Base-by-base conservation (phyloP, 2,888 invertebrate species). In the Hetaerina titia region DNA sequence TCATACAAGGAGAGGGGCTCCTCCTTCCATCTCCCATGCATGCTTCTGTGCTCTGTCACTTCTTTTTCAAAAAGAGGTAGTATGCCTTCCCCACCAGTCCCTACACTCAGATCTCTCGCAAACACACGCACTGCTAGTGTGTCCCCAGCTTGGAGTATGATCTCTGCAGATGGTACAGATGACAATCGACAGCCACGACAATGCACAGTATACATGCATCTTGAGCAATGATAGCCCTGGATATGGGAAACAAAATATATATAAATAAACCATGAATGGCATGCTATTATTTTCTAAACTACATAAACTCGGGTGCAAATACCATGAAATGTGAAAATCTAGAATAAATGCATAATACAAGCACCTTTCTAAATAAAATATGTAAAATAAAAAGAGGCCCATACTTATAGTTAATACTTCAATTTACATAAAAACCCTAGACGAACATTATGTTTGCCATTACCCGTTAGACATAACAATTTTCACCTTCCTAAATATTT, bases 171-270 rank as follows among this genome's bases (percentile, higher is more conserved):
- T 94, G 96, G 96, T 8, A 97, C 96, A 69, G 96, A 96, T 2
- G 96, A 96, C 45, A 98, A 96, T 90, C 96, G 96, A 96, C 98
- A 98, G 22, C 98, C 98, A 13, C 97, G 96, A 96, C 98, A 98
- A 96, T 97, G 97, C 11, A 96, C 96, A 15, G 97, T 97, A 96
- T 97, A 97, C 95, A 97, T 96, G 96, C 98, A 98, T 4, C 97
- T 97, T 19, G 97, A 97, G 96, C 98, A 98, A 95, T 96, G 97
- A 95, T 97, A 96, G 95, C 97, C 98, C 97, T 98, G 96, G 19
- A 95, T 13, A 31, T 11, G 31, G 13, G 15, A 31, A 81, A 95
- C 95, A 95, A 89, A 95, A 95, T 31, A 31, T 7, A 81, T 6
- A 19, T 69, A 17, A 69, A 69, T 69, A 8, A n/a, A 69, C n/a